phyloP scores from a whole-genome alignment of 1,140 invertebrate species.

The Cecropterus lyciades region DNA sequence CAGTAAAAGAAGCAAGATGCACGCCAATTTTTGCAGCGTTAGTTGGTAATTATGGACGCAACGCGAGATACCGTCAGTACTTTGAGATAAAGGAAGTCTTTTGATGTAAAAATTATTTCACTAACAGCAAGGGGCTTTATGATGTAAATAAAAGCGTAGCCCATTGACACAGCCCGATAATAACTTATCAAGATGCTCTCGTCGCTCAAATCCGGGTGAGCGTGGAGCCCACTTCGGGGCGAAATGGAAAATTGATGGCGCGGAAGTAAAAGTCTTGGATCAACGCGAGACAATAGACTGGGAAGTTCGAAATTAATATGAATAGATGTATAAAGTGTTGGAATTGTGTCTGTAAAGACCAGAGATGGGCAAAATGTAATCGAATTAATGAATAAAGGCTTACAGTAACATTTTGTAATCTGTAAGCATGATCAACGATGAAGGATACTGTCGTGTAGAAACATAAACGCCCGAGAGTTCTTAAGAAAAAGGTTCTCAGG shows the following conservation, averaged over 20 bases:
- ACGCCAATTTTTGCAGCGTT: conserved; percentile 71
- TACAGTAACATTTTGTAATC: too few relatives aligned
- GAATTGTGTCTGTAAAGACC: not conserved
- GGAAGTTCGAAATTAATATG: conserved; percentile 24
- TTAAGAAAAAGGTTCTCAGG: too few relatives aligned
- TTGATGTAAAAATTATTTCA: conserved; percentile 30
- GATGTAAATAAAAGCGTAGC: not conserved
- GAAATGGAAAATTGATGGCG: conserved; percentile 72
- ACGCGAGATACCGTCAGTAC: conserved; percentile 43
- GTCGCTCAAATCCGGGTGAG: conserved; percentile 54
- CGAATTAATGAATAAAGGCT: too few relatives aligned
- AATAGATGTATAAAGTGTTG: not conserved
- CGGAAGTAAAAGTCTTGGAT: conserved; percentile 65
- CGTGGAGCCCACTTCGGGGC: conserved; percentile 57
- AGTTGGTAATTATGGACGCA: conserved; percentile 67
- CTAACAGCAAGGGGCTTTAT: not conserved
- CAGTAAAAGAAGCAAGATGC: conserved; percentile 55
- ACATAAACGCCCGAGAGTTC: too few relatives aligned
- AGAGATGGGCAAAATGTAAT: too few relatives aligned
- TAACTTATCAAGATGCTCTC: conserved; percentile 52
- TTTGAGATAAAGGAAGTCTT: conserved; percentile 40
- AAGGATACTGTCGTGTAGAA: too few relatives aligned
- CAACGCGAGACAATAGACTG: conserved; percentile 60
- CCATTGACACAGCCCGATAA: conserved; percentile 38
- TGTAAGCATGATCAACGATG: too few relatives aligned